Evolutionary conservation across 2,113 vertebrate genomes (phyloP), one percentile per base, ranked within the genome.

Genomic region (Melanostigma gelatinosum): DNA sequence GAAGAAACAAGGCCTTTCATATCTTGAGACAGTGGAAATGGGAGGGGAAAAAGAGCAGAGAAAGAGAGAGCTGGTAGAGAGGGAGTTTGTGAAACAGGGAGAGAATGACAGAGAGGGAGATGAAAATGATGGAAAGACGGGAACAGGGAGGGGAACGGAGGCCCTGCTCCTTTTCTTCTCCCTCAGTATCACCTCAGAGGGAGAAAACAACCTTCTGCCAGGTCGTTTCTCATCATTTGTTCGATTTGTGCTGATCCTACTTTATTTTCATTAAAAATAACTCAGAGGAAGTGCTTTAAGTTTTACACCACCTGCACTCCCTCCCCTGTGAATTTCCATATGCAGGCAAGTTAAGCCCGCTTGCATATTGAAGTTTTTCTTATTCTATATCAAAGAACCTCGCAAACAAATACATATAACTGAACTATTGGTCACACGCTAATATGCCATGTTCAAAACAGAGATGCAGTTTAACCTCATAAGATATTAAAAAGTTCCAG

Each of bases 151-250:
- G 74, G 54, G 12, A 29, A 27, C 4, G 27, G 54, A 54, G 64
- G 77, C 79, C 62, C 74, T 71, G 74, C 75, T 77, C 79, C 75
- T 82, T 82, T 76, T 54, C 67, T 72, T 40, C 82, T 82, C 82
- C 72, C 69, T 61, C 57, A 22, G 76, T 62, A 82, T 88, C 85
- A 82, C 85, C 80, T 85, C 85, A 83, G 79, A 85, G 82, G 88
- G 80, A 90, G 86, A 90, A 85, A 76, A 76, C 64, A 77, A 86
- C 79, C 83, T 77, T 80, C 88, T 90, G 91, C 86, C 89, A 93
- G 88, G 80, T 93, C 82, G 77, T 93, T 92, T 90, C 88, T 93
- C 91, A 93, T 93, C 87, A 92, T 88, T 88, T 87, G 85, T 85
- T 92, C 77, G 70, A 89, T 90, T 91, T 84, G 65, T 90, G 86